phyloP scores from a whole-genome alignment of 2,797 vertebrate species.

The Syngnathus rostellatus region DNA sequence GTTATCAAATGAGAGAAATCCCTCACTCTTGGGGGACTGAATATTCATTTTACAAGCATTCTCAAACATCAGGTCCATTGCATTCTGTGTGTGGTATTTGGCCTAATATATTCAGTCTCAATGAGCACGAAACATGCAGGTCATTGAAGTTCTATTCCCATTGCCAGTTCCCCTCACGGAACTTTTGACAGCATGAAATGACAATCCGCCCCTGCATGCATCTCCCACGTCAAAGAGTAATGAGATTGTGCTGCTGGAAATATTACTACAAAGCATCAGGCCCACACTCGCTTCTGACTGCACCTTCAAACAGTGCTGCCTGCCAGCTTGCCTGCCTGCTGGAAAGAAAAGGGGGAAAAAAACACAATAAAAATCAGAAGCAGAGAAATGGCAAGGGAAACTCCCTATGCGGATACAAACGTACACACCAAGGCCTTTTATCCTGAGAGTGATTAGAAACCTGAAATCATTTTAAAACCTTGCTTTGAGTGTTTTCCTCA shows the following conservation, averaged over 20 bases:
- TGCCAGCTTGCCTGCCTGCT: conserved; percentile 60
- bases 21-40: conserved; percentile 37
- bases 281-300: conserved; percentile 60
- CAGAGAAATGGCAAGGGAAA: conserved; percentile 61
- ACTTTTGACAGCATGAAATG: conserved; percentile 68
- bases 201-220: conserved; percentile 64
- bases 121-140: conserved; percentile 59
- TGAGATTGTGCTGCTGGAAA: conserved; percentile 71
- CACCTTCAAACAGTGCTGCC: conserved; percentile 63
- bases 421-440: conserved; percentile 64
- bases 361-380: conserved; percentile 64
- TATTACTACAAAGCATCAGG: conserved; percentile 67
- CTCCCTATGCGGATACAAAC: conserved; percentile 59
- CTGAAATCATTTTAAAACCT: conserved; percentile 61
- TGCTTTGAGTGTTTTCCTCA: conserved; percentile 61
- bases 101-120: conserved; percentile 61
- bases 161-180: conserved; percentile 50
- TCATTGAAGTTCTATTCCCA: conserved; percentile 62
- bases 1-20: conserved; percentile 27
- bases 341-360: conserved; percentile 14
- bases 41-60: conserved; percentile 56
- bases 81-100: conserved; percentile 48
- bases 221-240: conserved; percentile 68
- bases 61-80: conserved; percentile 47
- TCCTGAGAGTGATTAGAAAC: conserved; percentile 69